Percentiles rank a stretch among this genome's conserved stretches.
Evolutionary conservation across 2,113 vertebrate genomes (phyloP).

Genomic region (human (Homo sapiens)): GRCh38 chr3:112268001-112268500

Average conservation of each 20-base stretch:
- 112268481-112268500: neutral
- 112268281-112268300: neutral
- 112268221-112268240: neutral
- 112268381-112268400: neutral
- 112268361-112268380: neutral
- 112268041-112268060: neutral
- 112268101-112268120: neutral
- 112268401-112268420: neutral
- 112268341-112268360: neutral
- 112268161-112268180: neutral
- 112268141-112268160: neutral
- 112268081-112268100: neutral
- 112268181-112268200: neutral
- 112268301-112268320: neutral
- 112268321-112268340: neutral
- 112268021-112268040: constrained; percentile 16
- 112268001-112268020: neutral
- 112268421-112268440: neutral
- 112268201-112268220: neutral
- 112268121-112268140: neutral
- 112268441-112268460: neutral
- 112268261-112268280: neutral
- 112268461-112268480: neutral
- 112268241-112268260: neutral
- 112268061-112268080: neutral